These are phyloP conservation scores for Thymelicus sylvestris DNA, from an alignment of 2,888 invertebrate genomes.

Conservation along the genomic window DNA sequence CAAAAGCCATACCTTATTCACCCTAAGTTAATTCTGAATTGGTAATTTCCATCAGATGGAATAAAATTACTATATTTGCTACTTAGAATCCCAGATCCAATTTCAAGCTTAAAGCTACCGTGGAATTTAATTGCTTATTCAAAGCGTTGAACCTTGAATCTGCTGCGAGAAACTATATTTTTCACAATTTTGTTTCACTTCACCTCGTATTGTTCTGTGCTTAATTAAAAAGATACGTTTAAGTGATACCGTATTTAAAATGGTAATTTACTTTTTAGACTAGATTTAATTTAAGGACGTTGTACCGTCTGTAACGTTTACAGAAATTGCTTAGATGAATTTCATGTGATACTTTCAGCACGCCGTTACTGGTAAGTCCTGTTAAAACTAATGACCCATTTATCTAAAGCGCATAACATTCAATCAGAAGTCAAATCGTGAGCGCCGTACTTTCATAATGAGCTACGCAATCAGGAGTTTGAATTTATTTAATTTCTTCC, in stretches of 20 bases:
- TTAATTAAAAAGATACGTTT: constrained; percentile 30
- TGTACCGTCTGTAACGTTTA: background rate
- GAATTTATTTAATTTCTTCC: constrained; percentile 38
- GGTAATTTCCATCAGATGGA: constrained; percentile 47
- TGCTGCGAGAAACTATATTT: constrained; percentile 21
- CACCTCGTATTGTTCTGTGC: background rate
- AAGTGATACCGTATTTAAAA: constrained; percentile 8
- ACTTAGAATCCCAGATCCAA: constrained; percentile 35
- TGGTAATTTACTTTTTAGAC: constrained; percentile 5
- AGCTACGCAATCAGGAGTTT: constrained; percentile 36
- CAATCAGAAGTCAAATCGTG: constrained; percentile 33
- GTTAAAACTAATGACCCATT: constrained; percentile 27
- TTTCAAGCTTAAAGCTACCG: constrained; percentile 33
- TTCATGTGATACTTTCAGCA: constrained; percentile 8
- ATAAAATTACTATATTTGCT: constrained; percentile 42
- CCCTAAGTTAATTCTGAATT: constrained; percentile 48
- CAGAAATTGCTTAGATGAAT: constrained; percentile 6
- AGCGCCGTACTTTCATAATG: constrained; percentile 35
- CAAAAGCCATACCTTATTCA: constrained; percentile 44
- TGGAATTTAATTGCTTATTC: constrained; percentile 37
- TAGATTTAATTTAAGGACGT: background rate
- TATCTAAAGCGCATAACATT: constrained; percentile 29
- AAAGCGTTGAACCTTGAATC: constrained; percentile 27
- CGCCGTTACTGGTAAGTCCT: background rate
- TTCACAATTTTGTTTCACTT: constrained; percentile 18